These are phyloP conservation scores for Lophotis ruficrista DNA, from an alignment of 2,113 vertebrate species.

Conservation along the genomic window DNA sequence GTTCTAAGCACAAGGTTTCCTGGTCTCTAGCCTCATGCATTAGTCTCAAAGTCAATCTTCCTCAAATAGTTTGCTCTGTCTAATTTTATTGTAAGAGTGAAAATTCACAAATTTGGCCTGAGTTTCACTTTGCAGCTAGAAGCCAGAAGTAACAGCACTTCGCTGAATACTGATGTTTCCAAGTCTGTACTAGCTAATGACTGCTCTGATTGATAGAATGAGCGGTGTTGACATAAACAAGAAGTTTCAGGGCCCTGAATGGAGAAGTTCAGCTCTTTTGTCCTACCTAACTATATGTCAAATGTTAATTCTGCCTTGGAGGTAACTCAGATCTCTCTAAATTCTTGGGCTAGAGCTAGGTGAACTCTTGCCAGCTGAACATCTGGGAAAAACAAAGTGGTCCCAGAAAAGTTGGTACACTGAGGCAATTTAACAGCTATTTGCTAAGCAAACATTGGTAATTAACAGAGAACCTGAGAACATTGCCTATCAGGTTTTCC, in stretches of 20 bases:
- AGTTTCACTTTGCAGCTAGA: neutral
- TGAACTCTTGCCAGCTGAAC: neutral
- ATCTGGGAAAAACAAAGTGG: neutral
- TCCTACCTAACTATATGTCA: neutral
- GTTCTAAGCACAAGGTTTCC: neutral
- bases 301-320: neutral
- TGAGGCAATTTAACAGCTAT: neutral
- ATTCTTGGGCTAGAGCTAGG: neutral
- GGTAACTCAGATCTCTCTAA: neutral
- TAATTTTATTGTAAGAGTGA: neutral
- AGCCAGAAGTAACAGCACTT: neutral
- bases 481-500: neutral
- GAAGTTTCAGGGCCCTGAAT: neutral
- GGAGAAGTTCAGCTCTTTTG: neutral
- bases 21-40: neutral
- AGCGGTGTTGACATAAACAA: neutral
- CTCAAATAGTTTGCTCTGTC: neutral
- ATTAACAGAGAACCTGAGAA: neutral
- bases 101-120: neutral
- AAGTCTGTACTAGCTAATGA: neutral
- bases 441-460: conserved; percentile 39
- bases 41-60: neutral
- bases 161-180: neutral
- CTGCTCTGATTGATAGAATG: neutral
- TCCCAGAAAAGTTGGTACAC: neutral